phyloP scores from a whole-genome alignment of 2,888 invertebrate genomes.

The Apamea anceps region DNA sequence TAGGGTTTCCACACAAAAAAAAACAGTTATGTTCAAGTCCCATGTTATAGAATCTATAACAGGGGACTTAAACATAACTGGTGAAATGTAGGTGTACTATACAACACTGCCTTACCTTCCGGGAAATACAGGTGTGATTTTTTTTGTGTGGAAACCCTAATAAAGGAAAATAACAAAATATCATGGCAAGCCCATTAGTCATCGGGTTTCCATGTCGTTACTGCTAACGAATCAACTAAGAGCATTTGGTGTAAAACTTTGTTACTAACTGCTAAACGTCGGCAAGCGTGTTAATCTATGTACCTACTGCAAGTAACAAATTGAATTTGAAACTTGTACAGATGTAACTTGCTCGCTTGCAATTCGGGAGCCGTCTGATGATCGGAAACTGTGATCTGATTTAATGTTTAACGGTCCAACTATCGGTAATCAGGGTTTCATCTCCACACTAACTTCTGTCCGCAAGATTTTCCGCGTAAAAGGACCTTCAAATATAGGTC shows the following conservation, averaged over 20 bases:
- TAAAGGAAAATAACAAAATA: too few relatives aligned
- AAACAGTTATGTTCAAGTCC: too few relatives aligned
- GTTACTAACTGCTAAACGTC: background rate
- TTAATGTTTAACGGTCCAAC: conserved; percentile 14
- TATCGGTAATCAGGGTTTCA: background rate
- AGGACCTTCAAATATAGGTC: too few relatives aligned
- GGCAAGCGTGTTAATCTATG: background rate
- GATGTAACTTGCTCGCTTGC: conserved; percentile 31
- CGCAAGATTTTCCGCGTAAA: too few relatives aligned
- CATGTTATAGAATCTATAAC: too few relatives aligned
- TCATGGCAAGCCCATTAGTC: too few relatives aligned
- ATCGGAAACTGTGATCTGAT: conserved; percentile 6
- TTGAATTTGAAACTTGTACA: conserved; percentile 31
- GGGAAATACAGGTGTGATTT: too few relatives aligned
- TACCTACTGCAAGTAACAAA: conserved; percentile 30
- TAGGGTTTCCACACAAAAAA: background rate
- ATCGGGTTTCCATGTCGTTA: background rate
- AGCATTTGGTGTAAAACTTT: background rate
- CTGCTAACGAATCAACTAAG: background rate
- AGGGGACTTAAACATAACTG: too few relatives aligned
- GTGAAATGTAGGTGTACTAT: too few relatives aligned
- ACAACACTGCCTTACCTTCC: too few relatives aligned
- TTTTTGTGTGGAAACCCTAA: too few relatives aligned
- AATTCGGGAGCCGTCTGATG: background rate
- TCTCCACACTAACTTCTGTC: too few relatives aligned